phyloP scores from a whole-genome alignment of 2,113 vertebrate genomes.

The Phycodurus eques region DNA sequence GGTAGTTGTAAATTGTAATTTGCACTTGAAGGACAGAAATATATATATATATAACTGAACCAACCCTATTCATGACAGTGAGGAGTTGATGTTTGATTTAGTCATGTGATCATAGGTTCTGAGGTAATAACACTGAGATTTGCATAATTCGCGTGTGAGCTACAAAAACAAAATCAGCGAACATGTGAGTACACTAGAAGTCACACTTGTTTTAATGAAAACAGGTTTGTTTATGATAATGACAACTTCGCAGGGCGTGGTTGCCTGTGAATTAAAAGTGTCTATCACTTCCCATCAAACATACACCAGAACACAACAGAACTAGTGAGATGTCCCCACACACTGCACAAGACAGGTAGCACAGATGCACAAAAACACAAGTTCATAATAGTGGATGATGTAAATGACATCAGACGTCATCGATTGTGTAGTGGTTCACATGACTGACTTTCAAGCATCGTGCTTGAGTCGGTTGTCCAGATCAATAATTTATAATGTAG shows the following conservation, averaged over 20 bases:
- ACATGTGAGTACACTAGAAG: neutral
- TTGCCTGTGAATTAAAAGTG: slow-evolving; percentile 18
- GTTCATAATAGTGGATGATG: neutral
- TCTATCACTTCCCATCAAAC: slow-evolving; percentile 10
- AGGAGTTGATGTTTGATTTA: neutral
- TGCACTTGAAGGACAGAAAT: too few species aligned
- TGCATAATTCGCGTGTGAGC: neutral
- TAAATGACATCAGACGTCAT: neutral
- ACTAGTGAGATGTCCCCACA: slow-evolving; percentile 27
- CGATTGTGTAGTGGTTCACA: neutral
- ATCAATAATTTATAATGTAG: neutral
- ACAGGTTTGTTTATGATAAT: slow-evolving; percentile 35
- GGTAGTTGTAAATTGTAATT: too few species aligned
- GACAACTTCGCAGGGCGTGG: slow-evolving; percentile 34
- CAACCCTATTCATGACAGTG: neutral
- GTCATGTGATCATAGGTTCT: neutral
- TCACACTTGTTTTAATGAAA: neutral
- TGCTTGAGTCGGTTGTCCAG: neutral
- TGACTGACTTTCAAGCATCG: neutral
- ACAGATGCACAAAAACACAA: neutral
- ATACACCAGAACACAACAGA: slow-evolving; percentile 32
- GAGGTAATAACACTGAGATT: neutral
- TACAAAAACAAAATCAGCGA: neutral
- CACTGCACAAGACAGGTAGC: neutral
- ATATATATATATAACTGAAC: neutral